Evolutionary conservation across 2,797 vertebrate genomes (phyloP).

Genomic region (Meriones psammophilus): DNA sequence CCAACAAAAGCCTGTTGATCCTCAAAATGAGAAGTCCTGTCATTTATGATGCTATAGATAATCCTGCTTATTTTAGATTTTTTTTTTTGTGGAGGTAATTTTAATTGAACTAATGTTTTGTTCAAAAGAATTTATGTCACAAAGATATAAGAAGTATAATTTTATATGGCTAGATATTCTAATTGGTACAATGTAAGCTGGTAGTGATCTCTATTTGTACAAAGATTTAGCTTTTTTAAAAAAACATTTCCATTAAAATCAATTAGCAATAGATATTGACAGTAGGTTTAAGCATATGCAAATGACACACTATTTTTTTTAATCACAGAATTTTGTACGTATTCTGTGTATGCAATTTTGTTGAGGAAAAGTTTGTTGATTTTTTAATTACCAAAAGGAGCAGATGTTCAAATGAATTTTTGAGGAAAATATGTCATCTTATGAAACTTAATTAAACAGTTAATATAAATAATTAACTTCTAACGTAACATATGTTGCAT

Average conservation of each 20-base stretch:
- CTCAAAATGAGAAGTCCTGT: background rate
- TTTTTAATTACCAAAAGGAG: slow-evolving; percentile 65
- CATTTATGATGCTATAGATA: background rate
- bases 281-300: background rate
- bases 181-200: background rate
- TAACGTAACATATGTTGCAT: slow-evolving; percentile 68
- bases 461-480: slow-evolving; percentile 75
- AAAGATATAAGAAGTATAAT: background rate
- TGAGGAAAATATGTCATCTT: slow-evolving; percentile 52
- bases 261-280: background rate
- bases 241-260: background rate
- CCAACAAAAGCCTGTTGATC: background rate
- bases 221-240: background rate
- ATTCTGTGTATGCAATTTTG: background rate
- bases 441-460: slow-evolving; percentile 74
- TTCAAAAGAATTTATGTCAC: background rate
- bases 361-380: slow-evolving; percentile 57
- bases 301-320: slow-evolving; percentile 19
- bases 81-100: background rate
- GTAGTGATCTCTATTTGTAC: background rate
- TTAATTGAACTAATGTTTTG: background rate
- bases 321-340: slow-evolving; percentile 32
- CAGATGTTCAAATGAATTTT: slow-evolving; percentile 76
- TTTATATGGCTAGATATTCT: slow-evolving; percentile 7
- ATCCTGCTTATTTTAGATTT: background rate